phyloP scores from a whole-genome alignment of 2,113 vertebrate genomes.

The Sphyrna mokarran region DNA sequence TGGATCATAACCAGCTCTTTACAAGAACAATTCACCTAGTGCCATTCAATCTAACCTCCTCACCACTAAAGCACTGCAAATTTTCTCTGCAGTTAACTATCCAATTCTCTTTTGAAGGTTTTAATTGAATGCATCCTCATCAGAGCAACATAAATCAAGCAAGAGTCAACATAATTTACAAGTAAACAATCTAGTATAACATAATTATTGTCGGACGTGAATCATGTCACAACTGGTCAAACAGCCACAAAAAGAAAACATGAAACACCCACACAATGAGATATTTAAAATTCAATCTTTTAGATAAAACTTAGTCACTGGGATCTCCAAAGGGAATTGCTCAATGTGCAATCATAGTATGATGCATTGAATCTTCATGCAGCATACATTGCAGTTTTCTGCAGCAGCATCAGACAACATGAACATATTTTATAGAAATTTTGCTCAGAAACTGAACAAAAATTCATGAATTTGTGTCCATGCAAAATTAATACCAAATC shows the following conservation, averaged over 20 bases:
- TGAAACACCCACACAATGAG: not conserved
- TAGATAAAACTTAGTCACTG: not conserved
- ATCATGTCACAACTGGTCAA: not conserved
- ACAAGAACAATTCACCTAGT: not conserved
- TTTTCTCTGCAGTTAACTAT: not conserved
- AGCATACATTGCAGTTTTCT: not conserved
- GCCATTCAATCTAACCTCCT: not conserved
- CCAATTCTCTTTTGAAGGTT: not conserved
- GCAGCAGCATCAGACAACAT: not conserved
- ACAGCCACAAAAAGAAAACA: not conserved
- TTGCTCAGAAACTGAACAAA: not conserved
- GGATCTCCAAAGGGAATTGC: not conserved
- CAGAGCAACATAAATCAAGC: not conserved
- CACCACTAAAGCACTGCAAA: not conserved
- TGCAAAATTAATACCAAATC: not conserved
- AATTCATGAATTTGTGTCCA: not conserved
- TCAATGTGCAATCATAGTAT: not conserved
- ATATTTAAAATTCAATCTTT: not conserved
- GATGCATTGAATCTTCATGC: not conserved
- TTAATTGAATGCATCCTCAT: not conserved
- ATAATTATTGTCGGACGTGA: not conserved
- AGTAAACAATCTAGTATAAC: not conserved
- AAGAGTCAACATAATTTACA: not conserved
- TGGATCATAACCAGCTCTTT: not conserved
- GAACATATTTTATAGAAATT: not conserved